phyloP scores from a whole-genome alignment of 1,140 invertebrate genomes.

The Samia ricini region DNA sequence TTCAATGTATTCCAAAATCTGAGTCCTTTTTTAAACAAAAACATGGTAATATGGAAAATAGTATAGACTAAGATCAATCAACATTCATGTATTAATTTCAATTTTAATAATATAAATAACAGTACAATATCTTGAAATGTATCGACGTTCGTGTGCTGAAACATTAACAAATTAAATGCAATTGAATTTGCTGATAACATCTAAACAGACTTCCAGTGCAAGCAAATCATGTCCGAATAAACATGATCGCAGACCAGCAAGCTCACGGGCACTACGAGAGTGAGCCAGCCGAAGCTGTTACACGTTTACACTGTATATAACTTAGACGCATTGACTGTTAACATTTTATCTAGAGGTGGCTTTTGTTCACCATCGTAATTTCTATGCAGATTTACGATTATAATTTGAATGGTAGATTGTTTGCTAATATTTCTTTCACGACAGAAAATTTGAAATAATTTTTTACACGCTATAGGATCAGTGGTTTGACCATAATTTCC shows the following conservation, averaged over 20 bases:
- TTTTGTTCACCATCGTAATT: background rate
- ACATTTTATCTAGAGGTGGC: background rate
- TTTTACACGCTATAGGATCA: no score
- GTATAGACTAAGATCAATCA: no score
- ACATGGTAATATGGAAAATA: no score
- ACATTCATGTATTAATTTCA: no score
- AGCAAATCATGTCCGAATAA: slow-evolving; percentile 29
- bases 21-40: no score
- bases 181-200: slow-evolving; percentile 24
- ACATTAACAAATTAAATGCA: slow-evolving; percentile 8
- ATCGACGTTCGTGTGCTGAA: background rate
- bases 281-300: background rate
- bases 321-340: background rate
- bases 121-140: background rate
- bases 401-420: no score
- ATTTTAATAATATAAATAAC: background rate
- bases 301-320: background rate
- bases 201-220: slow-evolving; percentile 18
- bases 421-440: no score
- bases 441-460: no score
- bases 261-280: slow-evolving; percentile 7
- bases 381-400: background rate
- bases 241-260: slow-evolving; percentile 13
- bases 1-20: no score
- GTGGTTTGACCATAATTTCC: no score